Percentiles rank a stretch among this genome's conserved stretches.
phyloP scores from a whole-genome alignment of 2,888 invertebrate genomes.

The Platycnemis pennipes region DNA sequence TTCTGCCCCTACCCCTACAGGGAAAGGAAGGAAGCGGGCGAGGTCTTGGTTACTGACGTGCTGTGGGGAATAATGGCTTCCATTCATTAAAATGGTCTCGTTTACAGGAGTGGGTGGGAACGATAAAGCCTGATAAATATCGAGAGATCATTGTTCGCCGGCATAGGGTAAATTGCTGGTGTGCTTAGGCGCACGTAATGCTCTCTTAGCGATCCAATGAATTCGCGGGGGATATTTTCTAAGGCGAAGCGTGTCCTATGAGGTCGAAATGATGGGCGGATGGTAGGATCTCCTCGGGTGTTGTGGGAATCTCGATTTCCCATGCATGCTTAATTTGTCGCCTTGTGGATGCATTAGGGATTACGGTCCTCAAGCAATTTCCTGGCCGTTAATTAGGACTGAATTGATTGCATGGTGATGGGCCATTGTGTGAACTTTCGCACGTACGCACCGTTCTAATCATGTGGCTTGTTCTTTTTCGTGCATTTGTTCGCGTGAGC shows the following conservation, averaged over 20 bases:
- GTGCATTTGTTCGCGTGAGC: no score
- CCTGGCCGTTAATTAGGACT: no score
- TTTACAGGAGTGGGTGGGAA: background rate
- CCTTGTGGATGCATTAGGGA: no score
- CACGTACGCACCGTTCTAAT: no score
- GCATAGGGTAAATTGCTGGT: background rate
- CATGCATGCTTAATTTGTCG: no score
- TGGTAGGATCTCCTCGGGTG: background rate
- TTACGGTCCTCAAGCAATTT: no score
- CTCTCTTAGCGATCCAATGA: background rate
- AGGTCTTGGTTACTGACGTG: background rate
- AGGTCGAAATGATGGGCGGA: background rate
- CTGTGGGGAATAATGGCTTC: background rate
- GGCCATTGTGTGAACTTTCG: no score
- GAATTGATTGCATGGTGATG: no score
- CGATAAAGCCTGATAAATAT: background rate
- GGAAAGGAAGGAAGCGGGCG: background rate
- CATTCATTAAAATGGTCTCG: constrained; percentile 4
- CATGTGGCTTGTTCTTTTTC: no score
- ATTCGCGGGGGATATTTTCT: background rate
- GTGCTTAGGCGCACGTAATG: background rate
- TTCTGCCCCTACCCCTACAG: no score
- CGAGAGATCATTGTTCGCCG: background rate
- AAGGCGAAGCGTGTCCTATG: background rate
- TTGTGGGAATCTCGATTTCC: background rate